These are phyloP conservation scores for Tympanuchus pallidicinctus DNA, from an alignment of 2,113 vertebrate species.

Conservation along the genomic window DNA sequence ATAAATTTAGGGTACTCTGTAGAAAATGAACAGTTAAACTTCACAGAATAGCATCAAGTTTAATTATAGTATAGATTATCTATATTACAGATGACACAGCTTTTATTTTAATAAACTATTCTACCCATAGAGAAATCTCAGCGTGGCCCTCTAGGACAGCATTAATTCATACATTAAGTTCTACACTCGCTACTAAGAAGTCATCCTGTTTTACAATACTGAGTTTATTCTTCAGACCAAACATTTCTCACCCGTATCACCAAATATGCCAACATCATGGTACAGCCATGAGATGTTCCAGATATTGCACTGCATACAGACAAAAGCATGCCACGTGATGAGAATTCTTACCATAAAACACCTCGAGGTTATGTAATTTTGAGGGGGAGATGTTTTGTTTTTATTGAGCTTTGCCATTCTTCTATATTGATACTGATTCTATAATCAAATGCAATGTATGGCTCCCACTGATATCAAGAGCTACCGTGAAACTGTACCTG, in stretches of 20 bases:
- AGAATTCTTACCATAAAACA: not conserved
- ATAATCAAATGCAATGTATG: not conserved
- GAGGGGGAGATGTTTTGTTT: not conserved
- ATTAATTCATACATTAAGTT: not conserved
- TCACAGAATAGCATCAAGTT: not conserved
- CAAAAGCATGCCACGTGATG: not conserved
- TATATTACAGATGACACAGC: not conserved
- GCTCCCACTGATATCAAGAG: not conserved
- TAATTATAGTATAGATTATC: not conserved
- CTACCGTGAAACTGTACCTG: not conserved
- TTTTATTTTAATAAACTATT: not conserved
- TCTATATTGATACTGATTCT: slow-evolving; percentile 14
- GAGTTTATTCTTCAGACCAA: not conserved
- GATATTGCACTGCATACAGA: not conserved
- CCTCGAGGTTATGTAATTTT: not conserved
- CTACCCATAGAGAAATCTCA: not conserved
- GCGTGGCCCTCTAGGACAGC: not conserved
- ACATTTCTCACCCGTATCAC: not conserved
- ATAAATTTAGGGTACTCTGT: not conserved
- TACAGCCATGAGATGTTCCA: not conserved
- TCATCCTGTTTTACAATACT: not conserved
- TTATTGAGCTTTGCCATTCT: not conserved
- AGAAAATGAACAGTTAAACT: not conserved
- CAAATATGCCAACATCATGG: not conserved
- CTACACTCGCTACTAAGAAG: not conserved